Percentiles rank a stretch among this genome's conserved stretches.
These are phyloP conservation scores for Chorisops tibialis DNA, from an alignment of 2,888 invertebrate species.

Conservation along the genomic window DNA sequence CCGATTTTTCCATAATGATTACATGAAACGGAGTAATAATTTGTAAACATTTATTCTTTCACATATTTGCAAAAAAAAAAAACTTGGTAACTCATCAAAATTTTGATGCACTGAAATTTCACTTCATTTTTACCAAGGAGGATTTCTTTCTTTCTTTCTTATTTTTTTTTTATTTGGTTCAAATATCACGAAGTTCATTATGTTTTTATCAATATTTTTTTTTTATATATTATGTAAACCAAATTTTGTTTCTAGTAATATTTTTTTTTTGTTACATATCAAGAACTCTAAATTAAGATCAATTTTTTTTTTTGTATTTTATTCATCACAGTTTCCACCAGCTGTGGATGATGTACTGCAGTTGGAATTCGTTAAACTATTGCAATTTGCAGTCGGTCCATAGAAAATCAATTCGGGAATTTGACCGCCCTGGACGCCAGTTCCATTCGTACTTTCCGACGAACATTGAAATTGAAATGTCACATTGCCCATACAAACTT, in stretches of 20 bases:
- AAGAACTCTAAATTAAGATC: too few relatives aligned
- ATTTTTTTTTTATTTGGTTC: constrained; percentile 19
- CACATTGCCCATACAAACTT: constrained; percentile 87
- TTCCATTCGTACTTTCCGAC: constrained; percentile 95
- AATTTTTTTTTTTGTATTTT: neutral
- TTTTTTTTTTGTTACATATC: neutral
- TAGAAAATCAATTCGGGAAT: constrained; percentile 96
- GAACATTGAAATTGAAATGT: constrained; percentile 97
- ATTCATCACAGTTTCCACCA: constrained; percentile 38
- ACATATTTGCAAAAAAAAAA: too few relatives aligned
- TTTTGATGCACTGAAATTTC: neutral
- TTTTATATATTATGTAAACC: neutral
- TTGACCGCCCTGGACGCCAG: constrained; percentile 95
- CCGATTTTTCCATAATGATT: neutral
- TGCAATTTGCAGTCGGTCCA: constrained; percentile 61
- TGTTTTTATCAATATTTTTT: neutral
- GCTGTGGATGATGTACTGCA: constrained; percentile 42
- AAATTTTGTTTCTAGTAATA: neutral
- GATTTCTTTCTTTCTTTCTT: too few relatives aligned
- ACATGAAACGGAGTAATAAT: neutral
- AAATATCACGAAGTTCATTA: constrained; percentile 20
- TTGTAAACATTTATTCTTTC: too few relatives aligned
- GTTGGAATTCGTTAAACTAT: constrained; percentile 47
- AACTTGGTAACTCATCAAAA: too few relatives aligned
- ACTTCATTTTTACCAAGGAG: neutral